Evolutionary conservation across 2,113 vertebrate species (phyloP), one percentile per base, ranked within the genome.

Genomic region (Chamaea fasciata): DNA sequence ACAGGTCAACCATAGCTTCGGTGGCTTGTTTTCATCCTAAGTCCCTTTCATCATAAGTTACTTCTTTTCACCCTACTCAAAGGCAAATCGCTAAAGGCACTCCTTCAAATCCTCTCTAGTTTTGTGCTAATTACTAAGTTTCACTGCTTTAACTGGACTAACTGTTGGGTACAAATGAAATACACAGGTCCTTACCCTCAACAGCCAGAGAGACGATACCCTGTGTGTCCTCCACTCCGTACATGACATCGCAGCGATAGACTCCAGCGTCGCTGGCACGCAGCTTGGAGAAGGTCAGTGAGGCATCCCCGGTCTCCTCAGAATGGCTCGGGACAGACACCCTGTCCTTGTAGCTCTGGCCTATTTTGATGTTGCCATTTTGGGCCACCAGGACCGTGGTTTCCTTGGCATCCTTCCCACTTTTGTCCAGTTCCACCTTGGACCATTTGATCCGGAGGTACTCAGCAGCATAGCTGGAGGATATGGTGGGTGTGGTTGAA

Each of bases 361-460:
- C 98, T 42, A 99, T 98, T 97, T 99, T 99, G 96, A 99, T 99
- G 87, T 98, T 98, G 59, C 99, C 99, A 18, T 99, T 98, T 64
- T 99, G 99, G 52, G 99, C 98, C 91, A 99, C 99, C 9, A 99
- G 97, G 68, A 99, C 99, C 1, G 98, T 99, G 30, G 98, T 98
- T 97, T 99, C 99, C 83, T 97, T 98, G 90, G 98, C 95, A 17
- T 98, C 98, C 89, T 98, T 98, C 78, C 98, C 98, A 13, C 89
- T 97, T 69, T 96, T 97, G 65, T 98, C 97, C 60, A 97, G 92
- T 39, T 98, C 98, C 60, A 99, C 98, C 97, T 98, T 99, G 87
- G 98, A 99, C 99, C 99, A 99, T 96, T 99, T 99, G 97, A 99
- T 99, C 73, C 99, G 98, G 75, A 99, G 97, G 96, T 98, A 98